Conservation (phyloP, 2,113 vertebrate species). For the Isurus oxyrinchus region DNA sequence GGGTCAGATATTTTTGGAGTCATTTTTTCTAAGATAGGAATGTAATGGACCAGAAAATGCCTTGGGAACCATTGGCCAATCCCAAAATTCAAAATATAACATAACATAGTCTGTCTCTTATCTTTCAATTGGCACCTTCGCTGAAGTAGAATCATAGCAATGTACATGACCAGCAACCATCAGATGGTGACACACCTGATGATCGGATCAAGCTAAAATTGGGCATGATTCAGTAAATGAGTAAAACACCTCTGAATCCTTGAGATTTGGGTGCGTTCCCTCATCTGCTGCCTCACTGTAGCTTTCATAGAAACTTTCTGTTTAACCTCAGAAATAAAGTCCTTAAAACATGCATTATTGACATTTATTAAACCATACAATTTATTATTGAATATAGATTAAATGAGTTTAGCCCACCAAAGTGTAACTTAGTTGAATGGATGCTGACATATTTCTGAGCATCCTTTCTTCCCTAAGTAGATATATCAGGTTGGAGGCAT, state of each 20-base stretch:
- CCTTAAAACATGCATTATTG: too few species aligned
- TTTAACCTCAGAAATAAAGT: too few species aligned
- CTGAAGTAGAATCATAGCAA: neutral
- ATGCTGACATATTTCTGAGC: too few species aligned
- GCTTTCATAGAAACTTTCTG: neutral
- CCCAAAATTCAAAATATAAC: neutral
- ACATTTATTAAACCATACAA: too few species aligned
- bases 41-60: neutral
- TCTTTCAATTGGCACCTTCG: neutral
- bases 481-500: too few species aligned
- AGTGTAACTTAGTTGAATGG: too few species aligned
- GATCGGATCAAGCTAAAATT: neutral
- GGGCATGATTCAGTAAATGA: neutral
- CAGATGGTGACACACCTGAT: neutral
- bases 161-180: neutral
- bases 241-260: neutral
- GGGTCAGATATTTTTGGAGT: neutral
- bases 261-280: neutral
- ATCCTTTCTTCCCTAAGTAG: too few species aligned
- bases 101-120: neutral
- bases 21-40: neutral
- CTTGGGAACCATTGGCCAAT: neutral
- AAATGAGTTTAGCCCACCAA: too few species aligned
- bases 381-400: too few species aligned
- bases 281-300: neutral